Base-by-base conservation (phyloP, 2,113 vertebrate genomes). In the Macaca nemestrina region DNA sequence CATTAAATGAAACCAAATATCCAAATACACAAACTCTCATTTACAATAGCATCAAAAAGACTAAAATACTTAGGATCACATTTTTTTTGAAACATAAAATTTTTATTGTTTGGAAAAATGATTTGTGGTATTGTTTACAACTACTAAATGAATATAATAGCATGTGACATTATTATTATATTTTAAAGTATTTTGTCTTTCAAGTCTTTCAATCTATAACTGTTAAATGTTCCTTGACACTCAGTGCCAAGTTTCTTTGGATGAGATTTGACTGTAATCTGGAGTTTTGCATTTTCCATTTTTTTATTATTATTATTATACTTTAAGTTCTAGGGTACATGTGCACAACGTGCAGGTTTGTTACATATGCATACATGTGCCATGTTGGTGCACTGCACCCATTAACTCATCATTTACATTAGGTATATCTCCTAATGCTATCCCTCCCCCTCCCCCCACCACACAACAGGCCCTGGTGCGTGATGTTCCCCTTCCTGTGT, bases 1-100 rank as follows among this genome's bases (percentile, higher is more conserved):
- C 79, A 48, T 35, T 92, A 98, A 95, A 86, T 80, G 50, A 67
- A 83, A 93, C 73, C 4, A 30, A 64, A 64, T 25, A 64, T 30
- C 59, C 59, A 64, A 64, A 64, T 64, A 64, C 59, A 64, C 25
- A 64, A 73, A 40, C 43, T 25, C 22, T 23, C 23, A 73, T 43
- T 73, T 43, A 68, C 38, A 43, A 7, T 40, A 73, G 38, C 38
- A 25, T 73, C 38, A 6, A 73, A 73, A 73, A 25, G 38, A 73
- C 38, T 43, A 73, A 73, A 73, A 73, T 73, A 73, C 38, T 43
- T 73, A 43, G 38, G 38, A 73, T 25, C 38, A 73, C 38, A 43
- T 13, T 43, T 50, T 50, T 50, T 50, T 50, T 72, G 61, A 92
- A 70, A 32, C 7, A 16, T 50, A 50, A 1, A 7, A 61, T 83